Conservation (phyloP, 1,140 invertebrate species). For the Geopemphigus sp. region DNA sequence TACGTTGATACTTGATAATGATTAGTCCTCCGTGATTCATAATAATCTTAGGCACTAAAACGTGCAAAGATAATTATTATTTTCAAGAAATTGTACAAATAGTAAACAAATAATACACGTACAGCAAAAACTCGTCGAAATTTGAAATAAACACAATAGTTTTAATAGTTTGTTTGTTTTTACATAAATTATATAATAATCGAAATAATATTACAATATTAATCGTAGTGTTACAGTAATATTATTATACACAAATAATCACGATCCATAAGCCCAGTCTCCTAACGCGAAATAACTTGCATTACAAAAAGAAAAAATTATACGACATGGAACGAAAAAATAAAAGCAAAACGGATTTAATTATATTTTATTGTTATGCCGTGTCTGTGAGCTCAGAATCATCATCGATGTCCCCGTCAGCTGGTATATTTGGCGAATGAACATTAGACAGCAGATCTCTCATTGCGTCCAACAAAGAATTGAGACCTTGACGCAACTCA, state of each 20-base stretch:
- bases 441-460: constrained; percentile 69
- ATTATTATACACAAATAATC: constrained; percentile 5
- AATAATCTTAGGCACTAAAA: too few relatives aligned
- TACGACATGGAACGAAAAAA: not conserved
- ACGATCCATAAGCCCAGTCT: constrained; percentile 20
- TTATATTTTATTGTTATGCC: constrained; percentile 28
- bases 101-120: too few relatives aligned
- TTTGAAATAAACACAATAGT: not conserved
- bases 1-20: too few relatives aligned
- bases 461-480: constrained; percentile 69
- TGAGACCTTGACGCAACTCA: constrained; percentile 65
- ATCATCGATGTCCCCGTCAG: constrained; percentile 53
- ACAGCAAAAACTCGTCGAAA: too few relatives aligned
- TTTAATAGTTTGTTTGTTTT: not conserved
- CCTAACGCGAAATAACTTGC: constrained; percentile 6
- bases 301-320: not conserved
- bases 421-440: constrained; percentile 54
- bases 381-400: constrained; percentile 51
- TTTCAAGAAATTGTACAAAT: too few relatives aligned
- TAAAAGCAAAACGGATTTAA: not conserved
- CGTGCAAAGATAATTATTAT: too few relatives aligned
- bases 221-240: too few relatives aligned
- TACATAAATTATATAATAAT: not conserved
- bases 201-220: not conserved
- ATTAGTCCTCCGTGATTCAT: too few relatives aligned